Conservation (phyloP, 2,888 invertebrate genomes). For the Ophion obscuratus region DNA sequence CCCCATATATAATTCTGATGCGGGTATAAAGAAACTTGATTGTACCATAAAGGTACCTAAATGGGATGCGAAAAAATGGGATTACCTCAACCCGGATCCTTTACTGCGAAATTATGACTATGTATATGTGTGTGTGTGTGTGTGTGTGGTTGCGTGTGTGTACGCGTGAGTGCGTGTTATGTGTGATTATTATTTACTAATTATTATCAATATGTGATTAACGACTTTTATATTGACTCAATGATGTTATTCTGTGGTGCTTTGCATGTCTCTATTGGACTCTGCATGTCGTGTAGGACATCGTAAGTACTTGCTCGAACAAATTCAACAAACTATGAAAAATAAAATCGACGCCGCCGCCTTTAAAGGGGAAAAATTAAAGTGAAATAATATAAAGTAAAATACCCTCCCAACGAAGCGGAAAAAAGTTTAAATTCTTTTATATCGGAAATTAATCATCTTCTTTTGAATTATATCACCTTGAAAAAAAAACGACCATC, state of each 20-base stretch:
- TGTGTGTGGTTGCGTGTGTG: no score
- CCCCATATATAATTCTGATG: neutral
- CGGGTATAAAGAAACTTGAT: neutral
- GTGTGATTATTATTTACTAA: slow-evolving; percentile 57
- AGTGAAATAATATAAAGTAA: slow-evolving; percentile 19
- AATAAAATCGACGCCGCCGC: slow-evolving; percentile 39
- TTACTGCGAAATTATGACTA: neutral
- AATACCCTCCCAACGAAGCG: neutral
- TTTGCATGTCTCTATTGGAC: slow-evolving; percentile 84
- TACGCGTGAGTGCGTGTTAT: neutral
- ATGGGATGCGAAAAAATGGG: neutral
- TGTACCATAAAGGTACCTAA: neutral
- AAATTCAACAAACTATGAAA: slow-evolving; percentile 63
- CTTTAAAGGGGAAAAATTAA: slow-evolving; percentile 14
- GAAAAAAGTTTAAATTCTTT: neutral
- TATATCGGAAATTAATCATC: neutral
- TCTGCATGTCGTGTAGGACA: slow-evolving; percentile 84
- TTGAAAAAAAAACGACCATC: neutral
- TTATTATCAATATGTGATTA: slow-evolving; percentile 79
- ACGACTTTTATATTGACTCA: slow-evolving; percentile 80
- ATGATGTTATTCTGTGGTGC: slow-evolving; percentile 83
- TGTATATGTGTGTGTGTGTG: neutral
- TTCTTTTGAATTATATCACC: neutral
- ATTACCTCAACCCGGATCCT: slow-evolving; percentile 1
- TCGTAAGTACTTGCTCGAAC: slow-evolving; percentile 82